phyloP scores from a whole-genome alignment of 53 echinoderm and acorn worm species.

The Patiria pectinifera region DNA sequence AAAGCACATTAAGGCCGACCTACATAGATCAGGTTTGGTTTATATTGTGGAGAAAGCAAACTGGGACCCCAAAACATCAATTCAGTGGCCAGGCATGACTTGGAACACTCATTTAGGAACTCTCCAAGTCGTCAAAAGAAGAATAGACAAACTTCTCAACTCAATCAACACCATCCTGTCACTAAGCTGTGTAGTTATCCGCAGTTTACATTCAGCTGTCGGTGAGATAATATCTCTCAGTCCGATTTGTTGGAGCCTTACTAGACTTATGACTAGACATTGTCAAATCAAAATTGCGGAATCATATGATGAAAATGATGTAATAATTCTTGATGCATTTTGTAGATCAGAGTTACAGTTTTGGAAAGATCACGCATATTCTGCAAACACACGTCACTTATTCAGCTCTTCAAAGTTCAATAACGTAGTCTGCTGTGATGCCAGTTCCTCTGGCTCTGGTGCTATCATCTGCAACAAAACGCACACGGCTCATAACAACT shows the following conservation, averaged over 20 bases:
- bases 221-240: constrained; percentile 6
- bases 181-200: background rate
- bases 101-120: background rate
- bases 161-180: background rate
- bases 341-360: background rate
- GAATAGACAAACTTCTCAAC: background rate
- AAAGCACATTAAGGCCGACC: too few species aligned
- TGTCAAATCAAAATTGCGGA: background rate
- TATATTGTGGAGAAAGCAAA: background rate
- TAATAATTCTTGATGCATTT: background rate
- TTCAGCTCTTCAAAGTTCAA: background rate
- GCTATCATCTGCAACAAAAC: constrained; percentile 30
- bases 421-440: background rate
- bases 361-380: background rate
- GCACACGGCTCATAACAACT: constrained; percentile 11
- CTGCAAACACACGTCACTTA: background rate
- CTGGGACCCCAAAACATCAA: background rate
- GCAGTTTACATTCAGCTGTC: background rate
- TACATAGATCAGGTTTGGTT: background rate
- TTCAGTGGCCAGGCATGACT: background rate
- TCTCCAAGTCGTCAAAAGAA: background rate
- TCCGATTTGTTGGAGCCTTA: background rate
- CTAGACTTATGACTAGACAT: background rate
- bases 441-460: constrained; percentile 1
- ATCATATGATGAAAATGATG: background rate